Base-by-base conservation (phyloP, 1,140 invertebrate species). In the Metaphire vulgaris region DNA sequence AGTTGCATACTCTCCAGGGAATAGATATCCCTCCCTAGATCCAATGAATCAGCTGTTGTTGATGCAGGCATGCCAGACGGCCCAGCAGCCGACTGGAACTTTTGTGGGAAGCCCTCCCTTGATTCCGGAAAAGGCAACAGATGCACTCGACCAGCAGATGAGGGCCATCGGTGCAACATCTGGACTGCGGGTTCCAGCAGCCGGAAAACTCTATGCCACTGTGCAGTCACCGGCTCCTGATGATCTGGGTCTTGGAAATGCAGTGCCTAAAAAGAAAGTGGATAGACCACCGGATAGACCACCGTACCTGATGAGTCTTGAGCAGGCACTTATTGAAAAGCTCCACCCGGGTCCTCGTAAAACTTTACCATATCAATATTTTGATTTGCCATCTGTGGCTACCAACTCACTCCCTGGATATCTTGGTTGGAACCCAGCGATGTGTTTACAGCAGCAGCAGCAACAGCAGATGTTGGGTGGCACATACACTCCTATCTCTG, bases 291-390 rank as follows among this genome's bases (percentile, higher is more conserved):
- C 72, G 41, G 41, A 56, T 21, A 6, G 41, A 6, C 41, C 41
- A 21, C 41, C 72, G 0, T 31, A 73, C n/a, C 41, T 73, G 16
- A n/a, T 34, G 0, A 41, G 28, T 41, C 41, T 73, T n/a, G 72
- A 73, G 26, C 72, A 73, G 33, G 31, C 32, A 41, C 34, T 73
- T 21, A 73, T 73, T 2, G 72, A 73, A 30, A 73, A 73, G 30
- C 72, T 73, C 28, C 72, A 41, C 30, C 33, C 6, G 32, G 34
- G 34, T 14, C 72, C 72, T 14, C 32, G 34, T 31, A 73, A 73
- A 26, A 41, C 26, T 21, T 12, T 73, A 26, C 72, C 33, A 1
- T 34, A 32, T 2, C 72, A 73, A 30, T 34, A 73, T 28, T 64
- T 73, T 30, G n/a, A n/a, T n/a, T n/a, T n/a, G n/a, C 41, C 41